These are phyloP conservation scores for Calidris pugnax DNA, from an alignment of 2,113 vertebrate genomes.

Conservation along the genomic window DNA sequence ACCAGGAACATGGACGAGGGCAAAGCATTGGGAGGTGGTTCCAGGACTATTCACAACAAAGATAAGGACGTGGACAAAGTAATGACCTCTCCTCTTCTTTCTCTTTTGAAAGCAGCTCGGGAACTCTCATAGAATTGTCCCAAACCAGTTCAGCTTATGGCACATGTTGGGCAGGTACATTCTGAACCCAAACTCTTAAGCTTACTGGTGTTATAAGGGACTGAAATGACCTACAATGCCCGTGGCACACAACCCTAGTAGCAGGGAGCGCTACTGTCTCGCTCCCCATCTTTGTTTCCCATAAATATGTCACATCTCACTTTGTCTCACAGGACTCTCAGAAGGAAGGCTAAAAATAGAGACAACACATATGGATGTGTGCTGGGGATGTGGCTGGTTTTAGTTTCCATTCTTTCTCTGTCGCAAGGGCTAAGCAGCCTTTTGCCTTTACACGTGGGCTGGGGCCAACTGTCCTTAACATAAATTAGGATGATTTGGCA, in stretches of 20 bases:
- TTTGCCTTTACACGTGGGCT: not conserved
- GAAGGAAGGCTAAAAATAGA: not conserved
- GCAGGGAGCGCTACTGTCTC: not conserved
- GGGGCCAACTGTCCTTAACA: not conserved
- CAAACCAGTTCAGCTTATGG: not conserved
- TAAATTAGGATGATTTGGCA: not conserved
- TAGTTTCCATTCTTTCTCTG: not conserved
- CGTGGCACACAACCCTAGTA: not conserved
- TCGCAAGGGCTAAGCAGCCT: not conserved
- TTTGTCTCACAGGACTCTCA: not conserved
- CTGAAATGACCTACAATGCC: not conserved
- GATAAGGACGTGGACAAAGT: not conserved
- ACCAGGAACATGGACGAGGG: fast-evolving
- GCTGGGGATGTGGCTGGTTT: not conserved
- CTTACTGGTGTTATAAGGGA: not conserved
- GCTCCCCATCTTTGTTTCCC: not conserved
- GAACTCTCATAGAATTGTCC: not conserved
- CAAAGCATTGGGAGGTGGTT: not conserved
- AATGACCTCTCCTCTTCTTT: not conserved
- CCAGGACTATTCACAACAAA: not conserved
- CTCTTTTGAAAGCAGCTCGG: not conserved
- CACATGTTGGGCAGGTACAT: fast-evolving
- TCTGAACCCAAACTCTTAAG: not conserved
- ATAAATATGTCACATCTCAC: not conserved
- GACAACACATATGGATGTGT: not conserved